Evolutionary conservation across 2,888 invertebrate genomes (phyloP), one percentile per base, ranked within the genome.

Genomic region (Torymus tubicola): DNA sequence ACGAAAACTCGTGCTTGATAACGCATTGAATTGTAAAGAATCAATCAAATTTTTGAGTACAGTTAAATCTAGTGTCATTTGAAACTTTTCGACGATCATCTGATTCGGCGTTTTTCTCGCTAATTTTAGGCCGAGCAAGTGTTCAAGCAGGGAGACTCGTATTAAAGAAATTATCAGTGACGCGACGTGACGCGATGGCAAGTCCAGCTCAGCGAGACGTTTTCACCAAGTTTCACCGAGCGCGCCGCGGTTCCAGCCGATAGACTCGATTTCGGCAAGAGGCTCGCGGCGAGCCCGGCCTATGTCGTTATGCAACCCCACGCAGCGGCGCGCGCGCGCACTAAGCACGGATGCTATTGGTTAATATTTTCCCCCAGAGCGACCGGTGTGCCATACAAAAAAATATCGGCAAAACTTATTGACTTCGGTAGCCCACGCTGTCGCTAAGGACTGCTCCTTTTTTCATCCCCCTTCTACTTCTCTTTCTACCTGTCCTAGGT

Each of bases 181-280:
- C 75, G 31, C 31, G 31, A 31, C 31, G 2, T 31, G 68, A 61
- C 70, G 65, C 64, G 58, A 21, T 63, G 18, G 50, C 11, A 58
- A 67, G 69, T 31, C 31, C 31, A 31, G 31, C 31, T 71, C 16
- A 21, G 55, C 75, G 52, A 73, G 78, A 78, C 83, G 85, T 85
- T 87, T 88, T 88, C 87, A 86, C 86, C 85, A 83, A 86, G 87
- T 88, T 88, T 88, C 87, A 86, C 87, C 85, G 31, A 31, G 31
- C 31, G 31, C 31, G 31, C 31, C 31, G 31, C 31, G 31, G 84
- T 84, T 84, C 85, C 78, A 67, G 64, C 57, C 74, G 71, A 78
- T 78, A 78, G 77, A 78, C 58, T 70, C 71, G 77, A 78, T 78
- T 78, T 78, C 77, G 77, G 77, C 77, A 78, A 78, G 63, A 74